Base-by-base conservation (phyloP, 2,888 invertebrate genomes). In the Plutella xylostella region DNA sequence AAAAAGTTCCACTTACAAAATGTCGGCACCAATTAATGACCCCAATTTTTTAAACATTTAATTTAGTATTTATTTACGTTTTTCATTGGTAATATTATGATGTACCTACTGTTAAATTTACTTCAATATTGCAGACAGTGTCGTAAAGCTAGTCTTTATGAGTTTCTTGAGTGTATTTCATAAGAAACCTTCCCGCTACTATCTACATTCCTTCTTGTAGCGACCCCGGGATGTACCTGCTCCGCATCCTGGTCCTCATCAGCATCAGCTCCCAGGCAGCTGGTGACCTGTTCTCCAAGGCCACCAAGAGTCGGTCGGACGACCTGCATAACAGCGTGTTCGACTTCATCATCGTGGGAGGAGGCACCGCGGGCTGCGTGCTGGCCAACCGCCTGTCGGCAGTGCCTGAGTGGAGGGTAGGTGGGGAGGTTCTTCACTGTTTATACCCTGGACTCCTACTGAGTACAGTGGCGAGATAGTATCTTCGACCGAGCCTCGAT, bases 311-410 rank as follows among this genome's bases (percentile, higher is more conserved):
- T 1, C 74, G 68, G 48, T 64, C 72, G 0, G 80, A 78, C 43
- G 56, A 65, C 22, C 54, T 76, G 1, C 63, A 63, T 56, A 80
- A 62, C 63, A 78, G 76, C 34, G 82, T 83, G n/a, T 84, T 72
- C 44, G 84, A 84, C 62, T 84, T 84, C 63, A 77, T 84, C 54
- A 73, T 84, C 43, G 58, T 84, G 1, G 84, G 84, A 0, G 84
- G 84, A 0, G 84, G 84, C 0, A 80, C 82, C 0, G 72, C 84
- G 0, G 84, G 84, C 1, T 84, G 83, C 30, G 59, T 84, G 45
- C 65, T 84, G 33, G 84, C 84, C 0, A 84, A 82, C 44, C 61
- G 84, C 12, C 65, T 84, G 1, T 82, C 84, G 0, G 77, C 80
- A 14, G 60, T 74, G 1, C 55, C 66, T 1, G 74, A 79, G 42